Evolutionary conservation across 2,797 vertebrate species (phyloP).

Genomic region (Scarus forsteni): DNA sequence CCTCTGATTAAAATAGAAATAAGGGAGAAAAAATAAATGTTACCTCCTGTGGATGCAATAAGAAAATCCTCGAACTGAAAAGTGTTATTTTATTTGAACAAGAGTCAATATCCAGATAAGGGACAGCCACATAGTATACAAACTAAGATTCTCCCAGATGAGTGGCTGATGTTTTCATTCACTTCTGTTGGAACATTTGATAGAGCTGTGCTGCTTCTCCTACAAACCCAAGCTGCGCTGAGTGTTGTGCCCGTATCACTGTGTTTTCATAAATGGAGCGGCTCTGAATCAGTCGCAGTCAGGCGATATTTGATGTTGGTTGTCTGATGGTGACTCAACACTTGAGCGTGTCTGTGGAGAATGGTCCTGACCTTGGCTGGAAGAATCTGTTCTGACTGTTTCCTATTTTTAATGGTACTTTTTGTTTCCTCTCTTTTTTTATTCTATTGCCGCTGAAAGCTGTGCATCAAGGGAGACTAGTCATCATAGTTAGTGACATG

Average conservation of each 20-base stretch:
- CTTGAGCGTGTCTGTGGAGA: conserved; percentile 58
- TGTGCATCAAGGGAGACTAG: conserved; percentile 44
- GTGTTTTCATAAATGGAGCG: conserved; percentile 70
- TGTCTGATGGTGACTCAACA: conserved; percentile 74
- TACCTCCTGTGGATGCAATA: not conserved
- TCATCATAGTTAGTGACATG: conserved; percentile 43
- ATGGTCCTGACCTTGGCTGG: conserved; percentile 66
- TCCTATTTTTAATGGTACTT: conserved; percentile 62
- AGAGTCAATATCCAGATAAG: conserved; percentile 18
- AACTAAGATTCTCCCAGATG: conserved; percentile 31
- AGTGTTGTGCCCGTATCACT: conserved; percentile 61
- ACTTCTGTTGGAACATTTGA: conserved; percentile 38
- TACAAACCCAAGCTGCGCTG: conserved; percentile 41
- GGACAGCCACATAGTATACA: conserved; percentile 12
- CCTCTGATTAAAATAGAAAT: not conserved
- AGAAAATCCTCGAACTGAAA: not conserved
- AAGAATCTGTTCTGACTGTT: conserved; percentile 62
- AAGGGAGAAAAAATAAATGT: not conserved
- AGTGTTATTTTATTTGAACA: conserved; percentile 3
- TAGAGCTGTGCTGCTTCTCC: conserved; percentile 26
- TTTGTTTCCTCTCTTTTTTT: conserved; percentile 11
- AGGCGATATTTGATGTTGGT: conserved; percentile 62
- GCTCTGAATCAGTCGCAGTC: conserved; percentile 67
- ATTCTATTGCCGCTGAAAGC: conserved; percentile 34
- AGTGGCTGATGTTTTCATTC: conserved; percentile 34